Evolutionary conservation across 2,113 vertebrate genomes (phyloP), one percentile per base, ranked within the genome.

Genomic region (Xiphorhynchus elegans): DNA sequence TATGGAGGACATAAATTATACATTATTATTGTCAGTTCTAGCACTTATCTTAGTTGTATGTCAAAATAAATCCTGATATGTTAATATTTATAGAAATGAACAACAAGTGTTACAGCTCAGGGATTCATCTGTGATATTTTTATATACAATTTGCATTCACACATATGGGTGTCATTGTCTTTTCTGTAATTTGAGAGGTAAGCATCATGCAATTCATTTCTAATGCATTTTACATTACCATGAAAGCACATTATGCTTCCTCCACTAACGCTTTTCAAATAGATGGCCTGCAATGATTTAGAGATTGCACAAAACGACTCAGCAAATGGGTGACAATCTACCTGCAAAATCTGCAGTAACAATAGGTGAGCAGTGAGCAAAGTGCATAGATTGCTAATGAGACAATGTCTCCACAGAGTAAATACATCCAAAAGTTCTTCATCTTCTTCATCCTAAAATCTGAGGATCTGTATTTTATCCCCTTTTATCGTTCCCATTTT

Each of bases 21-120:
- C 98, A 98, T 98, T 98, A 97, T 97, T 98, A 97, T 98, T 98
- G 97, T 98, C 98, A 98, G 97, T 97, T 97, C 97, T 96, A 97
- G 97, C 97, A 98, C 97, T 98, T 98, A 98, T 97, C 97, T 97
- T 98, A 96, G 97, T 96, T 88, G 91, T 46, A 49, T 96, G 96
- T 98, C 98, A 98, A 98, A 98, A 98, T 98, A 98, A 97, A 97
- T 97, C 95, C 96, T 96, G 97, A 96, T 97, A 97, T 88, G 97
- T 97, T 98, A 98, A 98, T 96, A 98, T 98, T 98, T 98, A 97
- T 97, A 98, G 97, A 98, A 98, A 98, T 96, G 97, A 97, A 98
- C 97, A 97, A 97, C 96, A 98, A 98, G 97, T 97, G 96, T 96
- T 97, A 94, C 68, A 95, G 95, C 96, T 98, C 94, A 94, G 95